Evolutionary conservation across 2,888 invertebrate genomes (phyloP).

Genomic region (Apodemia mormo): DNA sequence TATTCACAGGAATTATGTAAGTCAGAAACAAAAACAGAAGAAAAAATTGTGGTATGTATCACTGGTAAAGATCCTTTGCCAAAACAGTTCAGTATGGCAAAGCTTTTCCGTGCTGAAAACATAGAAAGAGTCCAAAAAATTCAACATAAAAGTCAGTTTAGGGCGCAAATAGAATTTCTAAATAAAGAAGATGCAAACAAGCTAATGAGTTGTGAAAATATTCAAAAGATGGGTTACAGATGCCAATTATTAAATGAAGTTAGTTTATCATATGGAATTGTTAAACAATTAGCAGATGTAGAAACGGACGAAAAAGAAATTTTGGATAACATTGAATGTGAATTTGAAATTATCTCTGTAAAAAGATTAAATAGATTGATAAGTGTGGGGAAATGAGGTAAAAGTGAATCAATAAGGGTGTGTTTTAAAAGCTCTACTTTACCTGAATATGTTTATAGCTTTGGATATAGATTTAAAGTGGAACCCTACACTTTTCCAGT

Average conservation of each 20-base stretch:
- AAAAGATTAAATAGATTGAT: background rate
- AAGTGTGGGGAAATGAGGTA: background rate
- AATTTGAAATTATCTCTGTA: background rate
- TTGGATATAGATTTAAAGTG: constrained; percentile 18
- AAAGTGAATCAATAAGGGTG: background rate
- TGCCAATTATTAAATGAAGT: background rate
- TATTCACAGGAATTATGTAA: background rate
- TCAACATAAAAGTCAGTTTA: constrained; percentile 33
- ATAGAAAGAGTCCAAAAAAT: constrained; percentile 32
- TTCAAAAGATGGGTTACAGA: background rate
- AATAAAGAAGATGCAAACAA: background rate
- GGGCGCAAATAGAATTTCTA: constrained; percentile 29
- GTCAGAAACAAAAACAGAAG: too few species aligned
- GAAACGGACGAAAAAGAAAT: background rate
- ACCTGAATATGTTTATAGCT: background rate
- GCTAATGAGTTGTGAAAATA: background rate
- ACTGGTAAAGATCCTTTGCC: constrained; percentile 23
- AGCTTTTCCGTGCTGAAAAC: constrained; percentile 32
- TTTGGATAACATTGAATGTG: background rate
- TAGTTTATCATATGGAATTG: background rate
- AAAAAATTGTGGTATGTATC: too few species aligned
- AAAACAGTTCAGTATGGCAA: constrained; percentile 37
- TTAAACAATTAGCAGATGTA: background rate
- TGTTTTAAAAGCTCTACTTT: background rate
- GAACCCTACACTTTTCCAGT: constrained; percentile 17